Base-by-base conservation (phyloP, 2,797 vertebrate species). In the Pangasius mekongensis region DNA sequence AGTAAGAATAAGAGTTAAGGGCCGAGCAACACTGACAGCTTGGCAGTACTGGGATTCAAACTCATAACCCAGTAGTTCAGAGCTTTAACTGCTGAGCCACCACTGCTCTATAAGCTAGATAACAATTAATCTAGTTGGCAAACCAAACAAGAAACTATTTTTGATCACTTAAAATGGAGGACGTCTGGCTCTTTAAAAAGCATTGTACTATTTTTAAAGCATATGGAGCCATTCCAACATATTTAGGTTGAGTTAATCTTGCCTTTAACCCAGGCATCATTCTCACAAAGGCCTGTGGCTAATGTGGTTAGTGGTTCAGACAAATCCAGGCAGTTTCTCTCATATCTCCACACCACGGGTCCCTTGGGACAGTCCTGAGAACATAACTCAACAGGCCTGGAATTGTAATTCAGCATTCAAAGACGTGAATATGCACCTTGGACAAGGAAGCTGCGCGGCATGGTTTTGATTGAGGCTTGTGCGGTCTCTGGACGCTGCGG, bases 401-500 rank as follows among this genome's bases (percentile, higher is more conserved):
- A 94, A 93, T 92, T 89, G 86, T 90, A 92, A 91, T 86, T 90
- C 92, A 91, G 90, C 86, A 49, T 52, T 71, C 58, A 67, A 81
- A 76, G 73, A 89, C 39, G 62, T 49, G 87, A 85, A 92, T 91
- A 86, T 87, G 89, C 93, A 95, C 93, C 95, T 95, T 94, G 93
- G 92, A 95, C 89, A 91, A 93, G 90, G 66, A 92, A 78, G 89
- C 91, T 90, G 86, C 76, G 89, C 92, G 90, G 91, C 92, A 92
- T 94, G 93, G 94, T 95, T 94, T 94, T 74, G 88, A 94, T 91
- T 91, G 92, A 92, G 93, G 93, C 94, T 95, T 93, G 56, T 94
- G 87, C 43, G 95, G 95, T 95, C 93, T 91, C 93, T 96, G 94
- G 95, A 95, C 91, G 92, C 90, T 88, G 93, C 89, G 91, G 90